Base-by-base conservation (phyloP, 1,140 invertebrate genomes). In the Cydia splendana region DNA sequence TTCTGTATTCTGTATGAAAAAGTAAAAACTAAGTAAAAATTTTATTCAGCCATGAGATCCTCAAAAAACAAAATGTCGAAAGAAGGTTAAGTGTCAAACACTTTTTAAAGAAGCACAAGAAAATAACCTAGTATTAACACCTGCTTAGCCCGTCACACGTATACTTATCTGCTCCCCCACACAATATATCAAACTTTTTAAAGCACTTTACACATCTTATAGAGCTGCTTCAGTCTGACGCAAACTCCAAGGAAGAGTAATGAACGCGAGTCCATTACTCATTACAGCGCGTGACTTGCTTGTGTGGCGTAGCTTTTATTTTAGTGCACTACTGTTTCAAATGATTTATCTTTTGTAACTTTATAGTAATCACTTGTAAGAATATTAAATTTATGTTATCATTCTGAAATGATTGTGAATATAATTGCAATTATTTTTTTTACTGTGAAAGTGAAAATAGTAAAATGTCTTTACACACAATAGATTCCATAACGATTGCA, bases 231-330 rank as follows among this genome's bases (percentile, higher is more conserved):
- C 67, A 42, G 67, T 18, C 57, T 62, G 57, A 57, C 53, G n/a
- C 53, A 57, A 30, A 34, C 30, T 67, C 30, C 65, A 42, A 71
- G 67, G 67, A 71, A 71, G 67, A 71, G 67, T 71, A 71, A 71
- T 71, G 67, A 75, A 76, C 38, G 73, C 51, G 28, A n/a, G 75
- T 78, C 85, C 84, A 88, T 91, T 87, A 88, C 88, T 91, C 89
- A 91, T 89, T 89, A 87, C 82, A 30, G 53, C 74, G 76, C 78
- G 84, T 86, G 84, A 85, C 83, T 86, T 79, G 79, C 78, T 73
- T 77, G 79, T 79, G 81, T 79, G 80, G 81, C 81, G 76, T 62
- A 67, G 76, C 79, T 79, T 82, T 86, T 84, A 85, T 85, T 86
- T 85, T 81, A 84, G 76, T 79, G 77, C 45, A 83, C 80, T 83